Percentiles rank a stretch among this genome's conserved stretches.
Conservation (phyloP, 2,113 vertebrate genomes). For the Acrocephalus kingi region DNA sequence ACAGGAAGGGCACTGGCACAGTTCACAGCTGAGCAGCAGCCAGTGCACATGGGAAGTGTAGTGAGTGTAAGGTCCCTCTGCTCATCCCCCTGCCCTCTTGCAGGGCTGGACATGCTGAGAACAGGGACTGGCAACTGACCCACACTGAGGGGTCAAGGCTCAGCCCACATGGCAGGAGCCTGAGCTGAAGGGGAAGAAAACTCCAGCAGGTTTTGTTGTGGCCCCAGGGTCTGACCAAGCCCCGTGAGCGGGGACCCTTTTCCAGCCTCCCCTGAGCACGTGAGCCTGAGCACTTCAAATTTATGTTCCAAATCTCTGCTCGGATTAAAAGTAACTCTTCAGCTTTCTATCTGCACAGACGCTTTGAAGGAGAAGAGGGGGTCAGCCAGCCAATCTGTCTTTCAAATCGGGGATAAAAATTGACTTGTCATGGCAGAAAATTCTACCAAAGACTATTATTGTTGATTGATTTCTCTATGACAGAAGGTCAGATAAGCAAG, state of each 20-base stretch:
- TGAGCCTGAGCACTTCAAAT: background rate
- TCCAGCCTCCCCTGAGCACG: background rate
- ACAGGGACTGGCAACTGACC: background rate
- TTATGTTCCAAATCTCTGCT: conserved; percentile 2
- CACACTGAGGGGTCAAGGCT: background rate
- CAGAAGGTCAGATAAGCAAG: conserved; percentile 65
- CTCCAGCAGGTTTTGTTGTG: background rate
- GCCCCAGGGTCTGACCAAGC: accelerated
- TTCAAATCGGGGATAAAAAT: conserved; percentile 64
- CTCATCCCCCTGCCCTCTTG: background rate
- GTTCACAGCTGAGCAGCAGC: accelerated
- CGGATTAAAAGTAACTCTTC: conserved; percentile 50
- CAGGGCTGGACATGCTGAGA: accelerated
- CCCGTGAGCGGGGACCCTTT: accelerated
- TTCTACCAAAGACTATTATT: conserved; percentile 62
- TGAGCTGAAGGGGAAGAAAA: background rate
- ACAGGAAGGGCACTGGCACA: accelerated
- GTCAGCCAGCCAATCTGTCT: conserved; percentile 43
- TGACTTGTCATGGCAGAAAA: conserved; percentile 62
- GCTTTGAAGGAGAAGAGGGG: conserved; percentile 50
- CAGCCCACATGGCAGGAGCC: background rate
- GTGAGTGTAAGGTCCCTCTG: background rate
- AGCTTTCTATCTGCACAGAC: conserved; percentile 36
- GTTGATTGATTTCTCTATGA: conserved; percentile 61
- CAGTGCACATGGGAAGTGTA: accelerated